Evolutionary conservation across 1,140 invertebrate genomes (phyloP), one percentile per base, ranked within the genome.

Genomic region (Holcopasites calliopsidis): DNA sequence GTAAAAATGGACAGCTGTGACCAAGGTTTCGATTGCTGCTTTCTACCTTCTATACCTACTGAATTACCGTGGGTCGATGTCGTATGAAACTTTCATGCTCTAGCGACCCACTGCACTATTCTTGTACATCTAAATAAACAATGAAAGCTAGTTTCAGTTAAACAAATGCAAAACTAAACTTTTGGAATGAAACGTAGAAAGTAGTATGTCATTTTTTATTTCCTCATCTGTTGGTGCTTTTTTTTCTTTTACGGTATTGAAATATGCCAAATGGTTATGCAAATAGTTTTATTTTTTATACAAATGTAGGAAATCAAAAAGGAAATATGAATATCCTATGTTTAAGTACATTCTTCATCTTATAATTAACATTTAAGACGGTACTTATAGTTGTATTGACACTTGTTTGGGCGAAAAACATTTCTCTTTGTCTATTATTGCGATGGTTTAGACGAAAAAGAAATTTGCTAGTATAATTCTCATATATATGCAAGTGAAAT

Each of bases 51-150:
- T 77, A 33, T n/a, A n/a, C n/a, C n/a, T 78, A 57, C n/a, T 62
- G 66, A 65, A 72, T 82, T 71, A 73, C 57, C 50, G 50, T 76
- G 81, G 83, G 76, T 87, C 86, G 86, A 86, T 85, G 85, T 85
- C 54, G 76, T 65, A 85, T 86, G 57, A 87, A 87, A 86, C 52
- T 87, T 87, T 87, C 66, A 86, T 57, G 73, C 57, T 68, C 38
- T 61, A 64, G 40, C 64, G 79, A 85, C 83, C 79, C 38, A 50
- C 47, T 66, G 66, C 61, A 65, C 64, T 77, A 70, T 78, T 77
- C 79, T 72, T 62, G 49, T 61, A 21, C 23, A 72, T 55, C 33
- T 40, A 35, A 61, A 49, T 47, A 80, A 55, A 54, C 40, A 52
- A 8, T 1, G 23, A 26, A 16, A 44, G 16, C 55, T 44, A 3